A percentile compares a stretch with the other conserved stretches of the same genome.
phyloP scores from a whole-genome alignment of 1,140 invertebrate species.

The Elymnias hypermnestra region DNA sequence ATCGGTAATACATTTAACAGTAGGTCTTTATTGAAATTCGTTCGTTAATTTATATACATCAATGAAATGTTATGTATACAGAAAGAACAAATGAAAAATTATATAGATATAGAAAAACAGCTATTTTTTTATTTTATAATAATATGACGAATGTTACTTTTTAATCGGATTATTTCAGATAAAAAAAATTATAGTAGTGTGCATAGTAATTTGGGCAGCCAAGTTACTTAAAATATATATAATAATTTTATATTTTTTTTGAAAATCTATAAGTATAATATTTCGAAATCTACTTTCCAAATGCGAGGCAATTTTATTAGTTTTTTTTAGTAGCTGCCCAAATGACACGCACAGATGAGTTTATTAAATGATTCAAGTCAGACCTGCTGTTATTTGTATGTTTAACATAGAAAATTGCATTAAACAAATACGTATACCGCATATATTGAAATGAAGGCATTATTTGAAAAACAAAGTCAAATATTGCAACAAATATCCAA shows the following conservation, averaged over 20 bases:
- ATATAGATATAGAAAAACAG: too few species aligned
- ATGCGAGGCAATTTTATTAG: constrained; percentile 74
- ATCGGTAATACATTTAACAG: constrained; percentile 66
- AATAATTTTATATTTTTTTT: constrained; percentile 58
- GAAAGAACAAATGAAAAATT: too few species aligned
- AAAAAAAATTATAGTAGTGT: too few species aligned
- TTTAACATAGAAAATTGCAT: constrained; percentile 37
- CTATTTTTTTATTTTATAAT: too few species aligned
- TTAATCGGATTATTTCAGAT: too few species aligned
- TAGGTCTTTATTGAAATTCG: constrained; percentile 48
- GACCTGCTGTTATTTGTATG: constrained; percentile 67
- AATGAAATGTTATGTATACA: too few species aligned
- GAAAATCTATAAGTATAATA: constrained; percentile 63
- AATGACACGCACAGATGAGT: constrained; percentile 48
- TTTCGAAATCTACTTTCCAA: constrained; percentile 74
- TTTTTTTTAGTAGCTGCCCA: constrained; percentile 41
- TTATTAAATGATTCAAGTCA: constrained; percentile 29
- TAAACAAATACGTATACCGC: constrained; percentile 27
- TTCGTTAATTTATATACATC: not conserved
- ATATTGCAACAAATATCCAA: constrained; percentile 65
- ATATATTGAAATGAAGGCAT: constrained; percentile 32
- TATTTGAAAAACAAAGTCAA: constrained; percentile 37
- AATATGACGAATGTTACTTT: too few species aligned
- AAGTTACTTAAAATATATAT: constrained; percentile 57
- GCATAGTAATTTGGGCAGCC: constrained; percentile 40